Evolutionary conservation across 2,113 vertebrate species (phyloP).

Genomic region (Brienomyrus brachyistius): DNA sequence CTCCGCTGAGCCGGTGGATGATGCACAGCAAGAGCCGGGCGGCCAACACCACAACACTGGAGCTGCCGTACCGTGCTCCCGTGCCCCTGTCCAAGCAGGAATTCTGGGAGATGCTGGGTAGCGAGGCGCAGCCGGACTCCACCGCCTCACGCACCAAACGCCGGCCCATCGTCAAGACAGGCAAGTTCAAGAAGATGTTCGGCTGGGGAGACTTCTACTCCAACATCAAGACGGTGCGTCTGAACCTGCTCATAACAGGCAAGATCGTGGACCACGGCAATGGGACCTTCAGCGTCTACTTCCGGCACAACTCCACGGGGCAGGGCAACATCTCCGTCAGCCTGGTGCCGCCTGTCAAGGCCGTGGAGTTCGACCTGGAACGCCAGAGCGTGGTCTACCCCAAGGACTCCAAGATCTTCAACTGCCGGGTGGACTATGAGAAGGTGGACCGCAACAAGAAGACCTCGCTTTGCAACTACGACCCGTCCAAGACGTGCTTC

Average conservation of each 20-base stretch:
- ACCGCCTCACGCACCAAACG: constrained; percentile 61
- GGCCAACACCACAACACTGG: constrained; percentile 66
- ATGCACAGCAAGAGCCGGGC: constrained; percentile 60
- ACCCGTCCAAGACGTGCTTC: constrained; percentile 90
- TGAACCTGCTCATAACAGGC: constrained; percentile 92
- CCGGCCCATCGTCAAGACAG: constrained; percentile 67
- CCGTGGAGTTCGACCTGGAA: constrained; percentile 89
- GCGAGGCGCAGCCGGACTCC: constrained; percentile 51
- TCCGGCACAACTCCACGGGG: constrained; percentile 92
- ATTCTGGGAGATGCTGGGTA: constrained; percentile 72
- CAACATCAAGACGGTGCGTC: constrained; percentile 95
- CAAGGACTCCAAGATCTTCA: constrained; percentile 97
- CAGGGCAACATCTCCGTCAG: constrained; percentile 95
- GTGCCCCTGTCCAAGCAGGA: constrained; percentile 68
- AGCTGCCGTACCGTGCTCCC: constrained; percentile 68
- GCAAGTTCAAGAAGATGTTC: constrained; percentile 89
- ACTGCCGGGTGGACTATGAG: constrained; percentile 92
- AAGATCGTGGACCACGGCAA: constrained; percentile 98
- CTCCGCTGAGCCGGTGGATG: constrained; percentile 69
- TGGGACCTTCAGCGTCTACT: constrained; percentile 92
- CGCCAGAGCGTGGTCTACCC: constrained; percentile 94
- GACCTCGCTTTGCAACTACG: constrained; percentile 87
- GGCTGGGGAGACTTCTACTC: constrained; percentile 99
- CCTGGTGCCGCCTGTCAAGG: constrained; percentile 87
- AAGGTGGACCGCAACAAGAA: constrained; percentile 87